Evolutionary conservation across 2,113 vertebrate genomes (phyloP).

Genomic region (Calidris pygmaea): DNA sequence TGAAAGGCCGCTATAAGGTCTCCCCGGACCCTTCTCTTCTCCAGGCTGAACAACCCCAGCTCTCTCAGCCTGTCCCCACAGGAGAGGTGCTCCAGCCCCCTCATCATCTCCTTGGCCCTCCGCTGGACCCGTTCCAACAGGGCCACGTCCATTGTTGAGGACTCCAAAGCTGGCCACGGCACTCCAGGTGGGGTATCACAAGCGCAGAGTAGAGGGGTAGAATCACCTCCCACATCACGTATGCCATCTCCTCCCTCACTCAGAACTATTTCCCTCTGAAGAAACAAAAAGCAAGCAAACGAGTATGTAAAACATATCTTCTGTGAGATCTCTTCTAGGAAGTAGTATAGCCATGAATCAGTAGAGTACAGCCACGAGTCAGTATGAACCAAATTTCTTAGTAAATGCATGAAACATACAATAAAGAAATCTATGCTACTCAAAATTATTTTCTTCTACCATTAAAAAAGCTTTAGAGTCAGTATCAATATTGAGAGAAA

Average conservation of each 20-base stretch:
- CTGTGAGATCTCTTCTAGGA: background rate
- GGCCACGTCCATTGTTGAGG: too few species aligned
- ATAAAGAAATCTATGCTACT: background rate
- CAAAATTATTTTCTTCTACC: background rate
- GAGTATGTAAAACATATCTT: background rate
- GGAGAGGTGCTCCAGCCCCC: too few species aligned
- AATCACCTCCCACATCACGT: too few species aligned
- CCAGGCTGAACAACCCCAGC: too few species aligned
- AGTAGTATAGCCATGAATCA: background rate
- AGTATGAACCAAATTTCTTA: background rate
- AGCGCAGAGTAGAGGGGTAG: too few species aligned
- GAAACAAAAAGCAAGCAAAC: background rate
- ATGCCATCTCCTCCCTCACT: background rate
- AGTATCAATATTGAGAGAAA: background rate
- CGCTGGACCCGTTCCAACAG: too few species aligned
- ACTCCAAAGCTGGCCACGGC: too few species aligned
- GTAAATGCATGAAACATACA: background rate
- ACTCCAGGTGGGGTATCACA: too few species aligned
- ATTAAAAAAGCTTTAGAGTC: background rate
- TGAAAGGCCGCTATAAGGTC: too few species aligned
- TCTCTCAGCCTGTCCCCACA: too few species aligned
- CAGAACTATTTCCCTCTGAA: background rate
- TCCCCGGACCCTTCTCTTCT: too few species aligned
- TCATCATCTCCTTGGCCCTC: too few species aligned
- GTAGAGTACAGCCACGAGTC: background rate